These are phyloP conservation scores for Leptopterna dolabrata DNA, from an alignment of 2,888 invertebrate species.

Conservation along the genomic window DNA sequence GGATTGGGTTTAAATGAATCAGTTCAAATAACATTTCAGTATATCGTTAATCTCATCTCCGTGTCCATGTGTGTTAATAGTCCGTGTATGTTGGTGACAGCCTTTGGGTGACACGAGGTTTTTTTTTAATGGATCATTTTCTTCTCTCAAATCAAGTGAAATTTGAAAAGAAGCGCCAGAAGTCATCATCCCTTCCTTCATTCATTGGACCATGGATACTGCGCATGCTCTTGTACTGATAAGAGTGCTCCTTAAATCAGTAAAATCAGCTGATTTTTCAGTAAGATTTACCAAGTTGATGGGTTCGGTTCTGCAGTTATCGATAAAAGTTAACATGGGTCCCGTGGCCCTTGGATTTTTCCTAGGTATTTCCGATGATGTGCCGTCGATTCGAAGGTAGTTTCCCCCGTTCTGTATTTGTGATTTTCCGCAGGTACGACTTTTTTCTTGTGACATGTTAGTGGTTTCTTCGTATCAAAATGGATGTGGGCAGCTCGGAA, in stretches of 20 bases:
- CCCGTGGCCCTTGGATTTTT: background rate
- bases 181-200: background rate
- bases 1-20: too few relatives aligned
- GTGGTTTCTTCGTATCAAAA: background rate
- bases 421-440: background rate
- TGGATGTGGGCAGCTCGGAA: conserved; percentile 50
- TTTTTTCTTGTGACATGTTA: background rate
- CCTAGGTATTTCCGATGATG: background rate
- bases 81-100: too few relatives aligned
- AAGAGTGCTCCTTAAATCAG: background rate
- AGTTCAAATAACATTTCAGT: too few relatives aligned
- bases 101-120: too few relatives aligned
- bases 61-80: too few relatives aligned
- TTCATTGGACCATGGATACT: background rate
- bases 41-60: too few relatives aligned
- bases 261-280: conserved; percentile 12
- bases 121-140: too few relatives aligned
- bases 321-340: background rate
- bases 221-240: background rate
- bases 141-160: too few relatives aligned
- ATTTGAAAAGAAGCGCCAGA: too few relatives aligned
- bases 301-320: background rate
- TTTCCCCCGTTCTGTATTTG: background rate
- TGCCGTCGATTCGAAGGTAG: background rate
- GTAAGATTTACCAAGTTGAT: background rate